A percentile compares a stretch with the other conserved stretches of the same genome.
These are phyloP conservation scores for Vulpes vulpes DNA, from an alignment of 2,113 vertebrate species.

Conservation along the genomic window DNA sequence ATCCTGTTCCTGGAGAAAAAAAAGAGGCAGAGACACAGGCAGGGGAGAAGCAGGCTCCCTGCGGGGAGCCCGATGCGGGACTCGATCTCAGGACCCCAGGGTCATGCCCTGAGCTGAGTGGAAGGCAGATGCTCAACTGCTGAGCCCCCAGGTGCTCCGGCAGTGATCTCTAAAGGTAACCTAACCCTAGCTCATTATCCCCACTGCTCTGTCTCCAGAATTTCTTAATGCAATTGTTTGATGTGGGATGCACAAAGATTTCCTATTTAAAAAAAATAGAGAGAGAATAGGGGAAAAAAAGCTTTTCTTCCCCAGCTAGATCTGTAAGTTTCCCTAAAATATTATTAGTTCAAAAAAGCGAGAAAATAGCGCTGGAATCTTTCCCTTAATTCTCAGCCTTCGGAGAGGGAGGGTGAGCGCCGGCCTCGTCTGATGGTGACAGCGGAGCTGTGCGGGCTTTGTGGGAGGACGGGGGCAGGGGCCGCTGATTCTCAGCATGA, in stretches of 20 bases:
- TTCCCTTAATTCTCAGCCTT: neutral
- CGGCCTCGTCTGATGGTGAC: too few relatives aligned
- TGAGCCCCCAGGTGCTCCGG: too few relatives aligned
- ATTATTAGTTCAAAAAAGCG: neutral
- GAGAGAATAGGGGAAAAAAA: neutral
- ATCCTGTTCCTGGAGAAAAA: neutral
- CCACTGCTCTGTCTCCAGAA: neutral
- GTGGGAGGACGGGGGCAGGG: neutral
- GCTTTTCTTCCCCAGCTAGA: too few relatives aligned
- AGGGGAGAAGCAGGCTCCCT: too few relatives aligned
- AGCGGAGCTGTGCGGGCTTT: neutral
- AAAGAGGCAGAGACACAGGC: too few relatives aligned
- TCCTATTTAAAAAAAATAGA: neutral
- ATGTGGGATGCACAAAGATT: neutral
- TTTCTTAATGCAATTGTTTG: neutral
- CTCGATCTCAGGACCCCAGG: too few relatives aligned
- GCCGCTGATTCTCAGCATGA: neutral
- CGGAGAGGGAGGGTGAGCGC: too few relatives aligned
- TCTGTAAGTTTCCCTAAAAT: neutral
- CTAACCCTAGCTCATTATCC: neutral
- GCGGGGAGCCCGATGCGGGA: too few relatives aligned
- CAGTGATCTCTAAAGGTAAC: neutral
- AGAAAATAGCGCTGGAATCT: neutral
- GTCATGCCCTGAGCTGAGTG: too few relatives aligned
- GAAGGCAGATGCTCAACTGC: too few relatives aligned